A percentile compares a stretch with the other conserved stretches of the same genome.
These are phyloP conservation scores for Eristalis tenax DNA, from an alignment of 2,888 invertebrate genomes.

Conservation along the genomic window DNA sequence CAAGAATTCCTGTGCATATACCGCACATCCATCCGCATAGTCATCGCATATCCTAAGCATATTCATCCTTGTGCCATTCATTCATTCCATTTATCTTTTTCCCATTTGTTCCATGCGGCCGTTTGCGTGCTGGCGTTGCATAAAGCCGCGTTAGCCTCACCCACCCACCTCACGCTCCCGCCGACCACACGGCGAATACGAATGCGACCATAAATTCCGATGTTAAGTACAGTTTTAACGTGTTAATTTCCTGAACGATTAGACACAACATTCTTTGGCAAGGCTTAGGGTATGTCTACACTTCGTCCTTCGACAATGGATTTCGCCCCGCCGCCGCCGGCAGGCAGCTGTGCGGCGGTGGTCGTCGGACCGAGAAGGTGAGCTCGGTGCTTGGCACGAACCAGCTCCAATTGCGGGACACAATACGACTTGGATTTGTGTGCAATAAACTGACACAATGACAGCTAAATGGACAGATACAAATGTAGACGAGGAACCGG, in stretches of 20 bases:
- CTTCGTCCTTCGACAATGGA: conserved; percentile 41
- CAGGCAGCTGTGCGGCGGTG: neutral
- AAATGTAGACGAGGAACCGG: conserved; percentile 14
- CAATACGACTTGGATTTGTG: conserved; percentile 31
- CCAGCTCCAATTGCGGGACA: conserved; percentile 37
- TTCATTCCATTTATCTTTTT: conserved; percentile 55
- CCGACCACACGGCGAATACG: conserved; percentile 40
- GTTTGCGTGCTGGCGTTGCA: conserved; percentile 65
- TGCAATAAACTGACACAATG: conserved; percentile 60
- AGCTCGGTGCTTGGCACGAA: conserved; percentile 57
- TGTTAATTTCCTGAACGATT: conserved; percentile 75
- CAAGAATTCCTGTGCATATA: conserved; percentile 47
- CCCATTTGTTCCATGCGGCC: conserved; percentile 24
- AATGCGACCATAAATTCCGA: conserved; percentile 73
- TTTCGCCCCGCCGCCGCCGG: no score
- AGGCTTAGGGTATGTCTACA: conserved; percentile 70
- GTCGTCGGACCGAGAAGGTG: neutral
- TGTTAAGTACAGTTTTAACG: conserved; percentile 73
- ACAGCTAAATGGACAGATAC: conserved; percentile 58
- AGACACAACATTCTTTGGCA: conserved; percentile 72
- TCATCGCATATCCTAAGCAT: conserved; percentile 65
- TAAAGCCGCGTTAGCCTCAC: conserved; percentile 54
- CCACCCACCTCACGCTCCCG: neutral
- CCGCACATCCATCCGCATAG: conserved; percentile 41
- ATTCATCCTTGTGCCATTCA: conserved; percentile 59